Evolutionary conservation across 2,888 invertebrate genomes (phyloP).

Genomic region (Emmelina monodactyla): DNA sequence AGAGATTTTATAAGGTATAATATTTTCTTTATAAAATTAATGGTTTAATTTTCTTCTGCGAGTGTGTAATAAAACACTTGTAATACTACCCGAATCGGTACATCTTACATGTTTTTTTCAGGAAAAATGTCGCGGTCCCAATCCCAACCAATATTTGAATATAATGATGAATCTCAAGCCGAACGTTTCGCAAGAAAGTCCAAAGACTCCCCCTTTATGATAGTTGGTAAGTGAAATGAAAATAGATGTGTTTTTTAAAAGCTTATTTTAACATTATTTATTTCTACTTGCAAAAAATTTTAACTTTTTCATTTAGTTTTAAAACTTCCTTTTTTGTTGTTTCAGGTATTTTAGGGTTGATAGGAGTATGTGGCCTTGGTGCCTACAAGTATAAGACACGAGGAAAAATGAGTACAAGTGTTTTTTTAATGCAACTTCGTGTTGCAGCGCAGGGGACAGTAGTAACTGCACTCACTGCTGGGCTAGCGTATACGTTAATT

Average conservation of each 20-base stretch:
- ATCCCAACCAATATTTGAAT: conserved; percentile 42
- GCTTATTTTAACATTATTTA: neutral
- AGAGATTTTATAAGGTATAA: conserved; percentile 15
- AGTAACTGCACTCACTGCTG: conserved; percentile 76
- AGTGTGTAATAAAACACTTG: too few species aligned
- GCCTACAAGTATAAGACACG: conserved; percentile 76
- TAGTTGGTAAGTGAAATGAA: conserved; percentile 65
- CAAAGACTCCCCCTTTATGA: conserved; percentile 77
- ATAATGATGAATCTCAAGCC: conserved; percentile 61
- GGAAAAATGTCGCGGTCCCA: conserved; percentile 37
- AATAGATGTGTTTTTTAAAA: neutral
- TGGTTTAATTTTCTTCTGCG: too few species aligned
- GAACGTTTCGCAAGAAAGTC: conserved; percentile 71
- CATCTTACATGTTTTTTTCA: neutral
- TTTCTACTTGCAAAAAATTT: neutral
- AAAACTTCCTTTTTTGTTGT: too few species aligned
- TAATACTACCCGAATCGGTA: neutral
- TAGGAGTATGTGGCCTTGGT: conserved; percentile 73
- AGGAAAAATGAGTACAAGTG: conserved; percentile 82
- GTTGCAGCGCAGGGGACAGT: conserved; percentile 87
- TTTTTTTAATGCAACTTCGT: conserved; percentile 84
- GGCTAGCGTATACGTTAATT: conserved; percentile 74
- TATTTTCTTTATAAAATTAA: too few species aligned
- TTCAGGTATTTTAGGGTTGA: conserved; percentile 74
- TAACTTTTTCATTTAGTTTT: conserved; percentile 1